phyloP scores from a whole-genome alignment of 2,113 vertebrate species.

The Eudyptes chrysolophus region DNA sequence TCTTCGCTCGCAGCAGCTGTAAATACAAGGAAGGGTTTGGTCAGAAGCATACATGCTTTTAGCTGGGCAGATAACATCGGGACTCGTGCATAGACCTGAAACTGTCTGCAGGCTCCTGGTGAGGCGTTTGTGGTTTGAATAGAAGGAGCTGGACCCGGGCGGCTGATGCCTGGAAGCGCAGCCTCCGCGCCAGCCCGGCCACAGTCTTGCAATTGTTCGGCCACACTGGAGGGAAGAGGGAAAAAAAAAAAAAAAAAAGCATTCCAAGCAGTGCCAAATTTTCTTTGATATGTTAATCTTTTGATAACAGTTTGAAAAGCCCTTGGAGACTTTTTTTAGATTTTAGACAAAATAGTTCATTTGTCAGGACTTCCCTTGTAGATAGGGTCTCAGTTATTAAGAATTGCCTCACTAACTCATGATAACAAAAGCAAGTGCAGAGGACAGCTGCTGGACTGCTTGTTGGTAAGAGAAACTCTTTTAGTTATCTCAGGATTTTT shows the following conservation, averaged over 20 bases:
- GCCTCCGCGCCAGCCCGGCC: constrained; percentile 42
- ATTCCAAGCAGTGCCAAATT: constrained; percentile 64
- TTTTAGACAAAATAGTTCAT: constrained; percentile 76
- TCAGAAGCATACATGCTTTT: constrained; percentile 75
- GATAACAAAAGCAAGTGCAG: constrained; percentile 55
- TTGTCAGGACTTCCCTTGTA: constrained; percentile 73
- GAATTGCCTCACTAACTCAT: constrained; percentile 31
- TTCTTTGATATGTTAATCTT: constrained; percentile 73
- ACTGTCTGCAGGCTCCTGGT: constrained; percentile 37
- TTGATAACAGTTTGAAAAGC: constrained; percentile 71
- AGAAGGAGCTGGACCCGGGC: constrained; percentile 33
- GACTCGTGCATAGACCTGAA: constrained; percentile 55
- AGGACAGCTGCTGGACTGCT: constrained; percentile 51
- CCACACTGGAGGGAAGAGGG: constrained; percentile 26
- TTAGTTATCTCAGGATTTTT: background rate
- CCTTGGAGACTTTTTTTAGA: constrained; percentile 71
- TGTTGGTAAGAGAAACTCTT: constrained; percentile 68
- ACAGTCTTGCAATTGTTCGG: constrained; percentile 64
- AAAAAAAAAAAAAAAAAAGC: background rate
- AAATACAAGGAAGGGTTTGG: constrained; percentile 94
- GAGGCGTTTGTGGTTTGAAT: constrained; percentile 50
- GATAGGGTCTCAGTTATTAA: constrained; percentile 67
- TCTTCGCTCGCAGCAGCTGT: constrained; percentile 50
- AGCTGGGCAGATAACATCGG: constrained; percentile 81
- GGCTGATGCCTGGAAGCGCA: constrained; percentile 44